A percentile compares a stretch with the other conserved stretches of the same genome.
phyloP scores from a whole-genome alignment of 2,797 vertebrate genomes.

The Apogon hyalosoma region DNA sequence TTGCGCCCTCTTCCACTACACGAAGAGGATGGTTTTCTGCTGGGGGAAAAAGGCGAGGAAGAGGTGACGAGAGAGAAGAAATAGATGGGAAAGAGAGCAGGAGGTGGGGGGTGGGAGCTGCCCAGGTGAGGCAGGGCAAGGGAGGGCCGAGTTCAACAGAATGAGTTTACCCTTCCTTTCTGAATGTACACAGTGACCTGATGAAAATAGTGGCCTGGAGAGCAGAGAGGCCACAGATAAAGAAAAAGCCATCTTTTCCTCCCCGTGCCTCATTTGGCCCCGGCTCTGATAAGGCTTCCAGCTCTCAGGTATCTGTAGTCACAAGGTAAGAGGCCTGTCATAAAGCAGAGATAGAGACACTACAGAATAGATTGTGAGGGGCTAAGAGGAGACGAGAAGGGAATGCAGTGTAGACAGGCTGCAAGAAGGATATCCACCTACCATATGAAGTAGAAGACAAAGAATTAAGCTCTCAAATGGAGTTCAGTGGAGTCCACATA shows the following conservation, averaged over 20 bases:
- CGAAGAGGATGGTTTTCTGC: conserved; percentile 84
- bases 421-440: conserved; percentile 16
- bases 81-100: conserved; percentile 17
- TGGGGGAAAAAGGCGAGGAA: conserved; percentile 35
- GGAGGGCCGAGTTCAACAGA: conserved; percentile 31
- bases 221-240: conserved; percentile 47
- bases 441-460: conserved; percentile 11
- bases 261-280: conserved; percentile 47
- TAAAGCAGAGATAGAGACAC: conserved; percentile 85
- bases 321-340: conserved; percentile 89
- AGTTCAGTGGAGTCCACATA: conserved; percentile 1
- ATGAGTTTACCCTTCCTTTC: conserved; percentile 40
- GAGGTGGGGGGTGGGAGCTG: conserved; percentile 18
- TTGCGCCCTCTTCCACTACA: conserved; percentile 73
- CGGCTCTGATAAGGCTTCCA: conserved; percentile 41
- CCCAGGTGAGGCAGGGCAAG: conserved; percentile 38
- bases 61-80: conserved; percentile 12
- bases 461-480: conserved; percentile 12
- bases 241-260: conserved; percentile 48
- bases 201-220: conserved; percentile 39
- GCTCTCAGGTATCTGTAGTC: conserved; percentile 51
- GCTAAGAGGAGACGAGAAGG: background rate
- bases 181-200: conserved; percentile 43
- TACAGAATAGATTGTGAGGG: conserved; percentile 81
- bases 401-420: background rate